phyloP scores from a whole-genome alignment of 2,888 invertebrate species.

The Andricus curvator region DNA sequence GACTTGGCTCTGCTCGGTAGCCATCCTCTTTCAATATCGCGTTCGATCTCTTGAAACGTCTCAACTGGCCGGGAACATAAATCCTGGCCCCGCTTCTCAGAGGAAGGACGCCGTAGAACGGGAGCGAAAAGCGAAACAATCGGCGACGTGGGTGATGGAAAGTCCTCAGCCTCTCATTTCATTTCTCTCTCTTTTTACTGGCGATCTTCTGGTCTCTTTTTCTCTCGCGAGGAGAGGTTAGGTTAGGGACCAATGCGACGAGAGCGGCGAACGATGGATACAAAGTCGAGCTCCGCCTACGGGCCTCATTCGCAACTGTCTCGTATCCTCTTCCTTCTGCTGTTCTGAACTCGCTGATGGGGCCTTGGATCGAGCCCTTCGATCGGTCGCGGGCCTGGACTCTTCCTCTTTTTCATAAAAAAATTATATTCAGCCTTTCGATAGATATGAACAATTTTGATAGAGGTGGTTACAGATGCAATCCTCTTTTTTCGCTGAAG shows the following conservation, averaged over 20 bases:
- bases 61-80: constrained; percentile 76
- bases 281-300: constrained; percentile 75
- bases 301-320: constrained; percentile 61
- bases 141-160: constrained; percentile 73
- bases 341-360: constrained; percentile 52
- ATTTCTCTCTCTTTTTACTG: constrained; percentile 29
- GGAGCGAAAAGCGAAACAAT: constrained; percentile 70
- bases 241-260: constrained; percentile 69
- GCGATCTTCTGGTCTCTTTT: constrained; percentile 43
- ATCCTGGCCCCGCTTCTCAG: constrained; percentile 67
- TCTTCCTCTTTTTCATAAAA: background rate
- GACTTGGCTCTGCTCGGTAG: constrained; percentile 61
- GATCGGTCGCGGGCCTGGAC: background rate
- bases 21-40: constrained; percentile 64
- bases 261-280: constrained; percentile 68
- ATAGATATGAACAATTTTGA: background rate
- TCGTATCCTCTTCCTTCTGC: constrained; percentile 53
- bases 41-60: constrained; percentile 75
- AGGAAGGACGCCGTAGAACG: constrained; percentile 56
- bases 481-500: too few species aligned
- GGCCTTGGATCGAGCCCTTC: constrained; percentile 57
- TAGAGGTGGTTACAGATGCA: too few species aligned
- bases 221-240: constrained; percentile 46
- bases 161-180: constrained; percentile 49
- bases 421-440: background rate